Evolutionary conservation across 2,113 vertebrate genomes (phyloP).

Genomic region (Periophthalmus modestus): DNA sequence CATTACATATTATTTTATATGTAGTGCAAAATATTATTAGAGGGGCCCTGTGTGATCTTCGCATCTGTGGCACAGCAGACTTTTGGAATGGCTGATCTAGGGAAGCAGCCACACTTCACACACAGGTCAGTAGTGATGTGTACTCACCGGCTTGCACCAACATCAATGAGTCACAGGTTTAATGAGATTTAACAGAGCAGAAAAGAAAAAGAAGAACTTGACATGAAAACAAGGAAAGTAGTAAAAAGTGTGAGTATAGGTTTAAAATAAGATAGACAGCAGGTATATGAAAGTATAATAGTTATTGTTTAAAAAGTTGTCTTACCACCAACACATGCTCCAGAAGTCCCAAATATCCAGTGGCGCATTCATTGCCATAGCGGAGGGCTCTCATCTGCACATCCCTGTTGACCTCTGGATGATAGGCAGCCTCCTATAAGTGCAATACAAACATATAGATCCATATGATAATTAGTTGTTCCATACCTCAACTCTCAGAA

Average conservation of each 20-base stretch:
- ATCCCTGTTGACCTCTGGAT: conserved; percentile 88
- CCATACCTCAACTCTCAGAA: not conserved
- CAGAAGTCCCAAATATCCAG: conserved; percentile 91
- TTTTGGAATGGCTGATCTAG: too few species aligned
- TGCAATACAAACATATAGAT: conserved; percentile 2
- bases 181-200: conserved; percentile 19
- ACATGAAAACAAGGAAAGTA: conserved; percentile 22
- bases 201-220: conserved; percentile 16
- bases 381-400: conserved; percentile 88
- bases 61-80: too few species aligned
- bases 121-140: conserved; percentile 48
- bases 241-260: not conserved
- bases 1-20: too few species aligned
- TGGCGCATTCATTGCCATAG: conserved; percentile 90
- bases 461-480: not conserved
- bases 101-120: conserved; percentile 35
- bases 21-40: too few species aligned
- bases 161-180: conserved; percentile 48
- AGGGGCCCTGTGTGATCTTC: too few species aligned
- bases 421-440: conserved; percentile 90
- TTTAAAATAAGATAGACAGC: not conserved
- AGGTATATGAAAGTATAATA: not conserved
- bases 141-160: conserved; percentile 76
- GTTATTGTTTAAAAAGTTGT: not conserved
- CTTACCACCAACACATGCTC: conserved; percentile 96